These are phyloP conservation scores for Spinus pinus DNA, from an alignment of 2,797 vertebrate species.

Conservation along the genomic window DNA sequence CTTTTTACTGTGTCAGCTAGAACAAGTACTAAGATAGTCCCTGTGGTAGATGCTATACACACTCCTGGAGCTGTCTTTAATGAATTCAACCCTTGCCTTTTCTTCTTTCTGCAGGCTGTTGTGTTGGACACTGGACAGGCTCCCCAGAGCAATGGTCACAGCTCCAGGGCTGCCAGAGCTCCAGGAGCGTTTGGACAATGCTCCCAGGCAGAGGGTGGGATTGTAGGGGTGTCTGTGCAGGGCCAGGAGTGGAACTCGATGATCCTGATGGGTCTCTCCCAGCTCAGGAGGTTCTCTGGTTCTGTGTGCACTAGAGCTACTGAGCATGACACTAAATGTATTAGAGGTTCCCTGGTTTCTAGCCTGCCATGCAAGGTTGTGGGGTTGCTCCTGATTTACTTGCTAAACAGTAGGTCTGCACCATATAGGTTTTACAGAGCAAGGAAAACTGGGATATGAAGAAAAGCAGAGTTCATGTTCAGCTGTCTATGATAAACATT, in stretches of 20 bases:
- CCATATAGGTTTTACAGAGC: neutral
- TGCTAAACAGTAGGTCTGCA: neutral
- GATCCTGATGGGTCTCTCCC: neutral
- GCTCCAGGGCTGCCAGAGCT: neutral
- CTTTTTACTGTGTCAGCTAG: neutral
- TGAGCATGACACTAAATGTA: neutral
- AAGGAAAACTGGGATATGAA: neutral
- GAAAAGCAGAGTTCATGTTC: neutral
- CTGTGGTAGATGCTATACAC: neutral
- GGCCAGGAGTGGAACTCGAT: neutral
- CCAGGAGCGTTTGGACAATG: neutral
- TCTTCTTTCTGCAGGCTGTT: neutral
- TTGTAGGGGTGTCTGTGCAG: neutral
- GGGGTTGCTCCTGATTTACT: neutral
- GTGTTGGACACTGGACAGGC: neutral
- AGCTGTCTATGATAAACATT: neutral
- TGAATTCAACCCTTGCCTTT: neutral
- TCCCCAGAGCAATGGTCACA: neutral
- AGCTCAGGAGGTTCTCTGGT: neutral
- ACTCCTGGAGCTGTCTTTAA: neutral
- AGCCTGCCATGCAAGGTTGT: neutral
- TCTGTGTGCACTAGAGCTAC: neutral
- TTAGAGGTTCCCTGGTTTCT: neutral
- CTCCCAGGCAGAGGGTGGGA: neutral
- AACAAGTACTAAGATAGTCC: neutral